These are phyloP conservation scores for Aleiodes leptofemur DNA, from an alignment of 2,888 invertebrate genomes.

Conservation along the genomic window DNA sequence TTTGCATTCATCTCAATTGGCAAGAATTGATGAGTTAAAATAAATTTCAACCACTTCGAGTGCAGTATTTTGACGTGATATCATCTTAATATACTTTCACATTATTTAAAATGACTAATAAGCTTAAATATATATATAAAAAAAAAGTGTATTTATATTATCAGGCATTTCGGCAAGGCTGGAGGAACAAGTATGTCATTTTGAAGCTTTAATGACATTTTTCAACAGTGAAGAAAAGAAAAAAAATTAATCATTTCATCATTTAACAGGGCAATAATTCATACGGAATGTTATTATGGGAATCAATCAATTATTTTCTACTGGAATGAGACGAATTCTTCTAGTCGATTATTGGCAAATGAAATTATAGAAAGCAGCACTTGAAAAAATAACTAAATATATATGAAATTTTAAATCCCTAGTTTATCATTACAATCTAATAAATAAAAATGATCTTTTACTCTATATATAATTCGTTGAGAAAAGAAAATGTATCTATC, in stretches of 20 bases:
- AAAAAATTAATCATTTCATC: no score
- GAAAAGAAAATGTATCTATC: constrained; percentile 34
- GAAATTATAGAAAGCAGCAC: neutral
- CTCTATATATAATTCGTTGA: constrained; percentile 22
- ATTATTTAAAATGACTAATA: constrained; percentile 2
- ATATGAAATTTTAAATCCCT: neutral
- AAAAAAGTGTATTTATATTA: neutral
- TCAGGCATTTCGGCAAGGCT: constrained; percentile 35
- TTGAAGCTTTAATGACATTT: no score
- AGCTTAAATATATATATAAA: constrained; percentile 1
- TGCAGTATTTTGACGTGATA: neutral
- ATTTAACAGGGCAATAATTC: no score
- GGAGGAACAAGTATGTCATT: constrained; percentile 10
- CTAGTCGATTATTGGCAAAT: neutral
- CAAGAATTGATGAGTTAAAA: constrained; percentile 2
- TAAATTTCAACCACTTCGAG: neutral
- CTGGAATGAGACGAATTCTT: constrained; percentile 2
- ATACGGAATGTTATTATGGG: no score
- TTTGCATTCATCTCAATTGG: constrained; percentile 7
- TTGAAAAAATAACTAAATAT: constrained; percentile 14
- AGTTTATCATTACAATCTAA: neutral
- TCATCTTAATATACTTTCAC: constrained; percentile 14
- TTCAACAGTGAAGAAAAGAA: no score
- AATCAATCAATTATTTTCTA: neutral
- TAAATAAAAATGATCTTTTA: constrained; percentile 22